A percentile compares a stretch with the other conserved stretches of the same genome.
Evolutionary conservation across 2,888 invertebrate species (phyloP).

Genomic region (Lycia hirtaria): DNA sequence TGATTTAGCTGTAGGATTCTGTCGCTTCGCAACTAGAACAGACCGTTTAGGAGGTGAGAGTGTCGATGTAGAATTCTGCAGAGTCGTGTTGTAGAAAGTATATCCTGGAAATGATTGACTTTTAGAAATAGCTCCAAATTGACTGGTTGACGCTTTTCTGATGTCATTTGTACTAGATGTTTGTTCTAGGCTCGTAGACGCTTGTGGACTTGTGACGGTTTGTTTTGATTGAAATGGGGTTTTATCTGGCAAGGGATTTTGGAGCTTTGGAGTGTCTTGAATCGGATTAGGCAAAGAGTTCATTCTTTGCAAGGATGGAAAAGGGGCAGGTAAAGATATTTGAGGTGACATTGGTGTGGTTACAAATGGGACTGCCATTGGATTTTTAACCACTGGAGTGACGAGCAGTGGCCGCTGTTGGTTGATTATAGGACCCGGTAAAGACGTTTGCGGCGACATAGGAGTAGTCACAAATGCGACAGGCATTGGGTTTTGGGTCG

Average conservation of each 20-base stretch:
- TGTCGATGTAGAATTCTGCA: not conserved
- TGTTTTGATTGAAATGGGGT: not conserved
- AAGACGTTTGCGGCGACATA: not conserved
- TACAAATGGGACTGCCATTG: not conserved
- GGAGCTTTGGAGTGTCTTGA: not conserved
- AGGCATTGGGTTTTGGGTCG: conserved; percentile 4
- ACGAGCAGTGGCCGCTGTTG: not conserved
- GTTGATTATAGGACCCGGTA: not conserved
- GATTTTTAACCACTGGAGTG: not conserved
- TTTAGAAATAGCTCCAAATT: not conserved
- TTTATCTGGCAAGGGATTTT: not conserved
- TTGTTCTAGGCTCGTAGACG: not conserved
- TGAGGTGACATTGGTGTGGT: not conserved
- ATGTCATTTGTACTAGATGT: not conserved
- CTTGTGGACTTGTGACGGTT: not conserved
- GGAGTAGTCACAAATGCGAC: not conserved
- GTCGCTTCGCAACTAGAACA: conserved; percentile 17
- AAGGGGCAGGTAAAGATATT: not conserved
- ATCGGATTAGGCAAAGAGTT: not conserved
- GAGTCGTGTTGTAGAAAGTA: conserved; percentile 10
- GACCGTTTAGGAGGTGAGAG: conserved; percentile 1
- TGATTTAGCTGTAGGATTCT: not conserved
- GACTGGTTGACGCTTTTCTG: not conserved
- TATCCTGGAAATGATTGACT: conserved; percentile 3
- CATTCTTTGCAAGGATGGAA: not conserved